Evolutionary conservation across 2,888 invertebrate genomes (phyloP).

Genomic region (Tetropium fuscum): DNA sequence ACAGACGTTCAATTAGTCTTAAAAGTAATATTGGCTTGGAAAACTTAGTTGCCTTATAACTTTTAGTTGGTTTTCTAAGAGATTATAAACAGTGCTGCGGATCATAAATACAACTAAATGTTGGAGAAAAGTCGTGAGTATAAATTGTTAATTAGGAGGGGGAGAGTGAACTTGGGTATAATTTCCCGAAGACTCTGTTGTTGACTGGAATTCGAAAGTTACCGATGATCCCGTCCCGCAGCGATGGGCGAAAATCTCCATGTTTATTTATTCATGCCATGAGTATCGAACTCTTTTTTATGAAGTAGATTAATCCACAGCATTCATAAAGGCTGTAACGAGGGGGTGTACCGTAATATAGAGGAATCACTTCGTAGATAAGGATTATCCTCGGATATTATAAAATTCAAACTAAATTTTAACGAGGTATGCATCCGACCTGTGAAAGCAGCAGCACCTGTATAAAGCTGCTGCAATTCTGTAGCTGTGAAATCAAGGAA

Average conservation of each 20-base stretch:
- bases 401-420: too few relatives aligned
- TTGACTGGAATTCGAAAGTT: slow-evolving; percentile 1
- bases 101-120: slow-evolving; percentile 26
- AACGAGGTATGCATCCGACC: too few relatives aligned
- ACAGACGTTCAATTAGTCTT: slow-evolving; percentile 30
- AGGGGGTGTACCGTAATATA: too few relatives aligned
- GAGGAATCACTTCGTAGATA: too few relatives aligned
- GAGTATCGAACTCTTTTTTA: neutral
- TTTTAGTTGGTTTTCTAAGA: slow-evolving; percentile 18
- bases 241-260: neutral
- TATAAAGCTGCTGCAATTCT: too few relatives aligned
- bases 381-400: too few relatives aligned
- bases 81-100: slow-evolving; percentile 23
- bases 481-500: too few relatives aligned
- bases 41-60: slow-evolving; percentile 18
- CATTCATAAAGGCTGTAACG: too few relatives aligned
- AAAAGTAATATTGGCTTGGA: slow-evolving; percentile 24
- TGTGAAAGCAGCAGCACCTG: too few relatives aligned
- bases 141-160: slow-evolving; percentile 21
- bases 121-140: slow-evolving; percentile 12
- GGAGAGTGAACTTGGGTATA: slow-evolving; percentile 1
- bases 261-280: neutral
- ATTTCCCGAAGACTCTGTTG: neutral
- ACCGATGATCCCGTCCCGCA: neutral
- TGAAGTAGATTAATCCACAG: neutral